Percentiles rank a stretch among this genome's conserved stretches.
These are phyloP conservation scores for Dioctria linearis DNA, from an alignment of 2,888 invertebrate genomes.

Conservation along the genomic window DNA sequence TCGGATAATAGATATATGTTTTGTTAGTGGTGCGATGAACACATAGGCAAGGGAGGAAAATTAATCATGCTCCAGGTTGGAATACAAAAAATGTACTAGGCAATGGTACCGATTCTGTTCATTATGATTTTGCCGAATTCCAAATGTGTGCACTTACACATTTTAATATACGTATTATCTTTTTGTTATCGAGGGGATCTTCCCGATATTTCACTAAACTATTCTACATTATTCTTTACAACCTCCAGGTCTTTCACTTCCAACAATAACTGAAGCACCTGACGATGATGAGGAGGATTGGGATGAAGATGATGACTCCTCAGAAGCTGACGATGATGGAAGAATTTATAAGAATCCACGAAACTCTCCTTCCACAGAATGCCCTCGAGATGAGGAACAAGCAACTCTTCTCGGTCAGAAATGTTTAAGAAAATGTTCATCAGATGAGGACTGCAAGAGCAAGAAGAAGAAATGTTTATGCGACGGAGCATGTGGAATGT, in stretches of 20 bases:
- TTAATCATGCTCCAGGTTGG: too few species aligned
- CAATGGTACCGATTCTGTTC: too few species aligned
- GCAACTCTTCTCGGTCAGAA: conserved; percentile 87
- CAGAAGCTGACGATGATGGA: conserved; percentile 84
- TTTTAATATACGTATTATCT: too few species aligned
- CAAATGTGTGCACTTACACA: too few species aligned
- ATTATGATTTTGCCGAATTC: too few species aligned
- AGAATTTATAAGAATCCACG: conserved; percentile 90
- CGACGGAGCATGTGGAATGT: conserved; percentile 97
- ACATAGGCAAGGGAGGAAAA: too few species aligned
- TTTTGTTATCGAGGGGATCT: too few species aligned
- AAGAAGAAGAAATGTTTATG: conserved; percentile 97
- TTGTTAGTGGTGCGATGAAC: too few species aligned
- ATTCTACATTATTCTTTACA: too few species aligned
- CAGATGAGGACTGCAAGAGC: conserved; percentile 96
- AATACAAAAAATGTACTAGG: too few species aligned
- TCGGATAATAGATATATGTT: too few species aligned
- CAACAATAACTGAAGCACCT: conserved; percentile 60
- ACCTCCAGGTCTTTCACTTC: conserved; percentile 57
- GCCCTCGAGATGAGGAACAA: conserved; percentile 89
- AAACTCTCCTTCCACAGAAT: conserved; percentile 88
- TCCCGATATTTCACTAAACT: too few species aligned
- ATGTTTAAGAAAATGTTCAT: conserved; percentile 92
- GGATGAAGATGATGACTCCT: conserved; percentile 72
- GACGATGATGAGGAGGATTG: conserved; percentile 74